Conservation (phyloP, 2,797 vertebrate species). For the Pteropus rufus region DNA sequence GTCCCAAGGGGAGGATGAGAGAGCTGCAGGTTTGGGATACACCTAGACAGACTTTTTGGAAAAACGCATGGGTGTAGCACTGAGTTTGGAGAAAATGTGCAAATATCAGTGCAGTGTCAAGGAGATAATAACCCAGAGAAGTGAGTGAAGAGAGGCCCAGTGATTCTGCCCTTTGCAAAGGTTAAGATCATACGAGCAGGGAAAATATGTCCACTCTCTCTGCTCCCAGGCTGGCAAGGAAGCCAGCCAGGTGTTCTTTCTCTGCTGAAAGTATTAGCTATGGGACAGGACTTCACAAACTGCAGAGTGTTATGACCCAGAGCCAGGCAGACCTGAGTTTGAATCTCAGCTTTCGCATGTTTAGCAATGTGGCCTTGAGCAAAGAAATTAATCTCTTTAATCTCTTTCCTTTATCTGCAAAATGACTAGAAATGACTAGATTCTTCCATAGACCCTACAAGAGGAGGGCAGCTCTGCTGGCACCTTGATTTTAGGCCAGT, state of each 20-base stretch:
- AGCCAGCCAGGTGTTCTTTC: background rate
- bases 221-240: background rate
- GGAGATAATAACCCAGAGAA: background rate
- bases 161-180: background rate
- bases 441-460: background rate
- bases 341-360: background rate
- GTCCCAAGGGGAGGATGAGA: background rate
- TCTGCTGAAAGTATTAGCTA: background rate
- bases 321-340: background rate
- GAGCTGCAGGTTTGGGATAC: background rate
- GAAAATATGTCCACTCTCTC: background rate
- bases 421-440: background rate
- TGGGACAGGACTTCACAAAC: background rate
- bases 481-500: background rate
- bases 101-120: background rate
- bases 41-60: background rate
- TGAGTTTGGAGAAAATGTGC: background rate
- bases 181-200: background rate
- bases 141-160: background rate
- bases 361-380: background rate
- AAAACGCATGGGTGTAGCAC: background rate
- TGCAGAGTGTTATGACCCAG: background rate
- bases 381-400: background rate
- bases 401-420: background rate
- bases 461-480: background rate